These are phyloP conservation scores for Endotricha flammealis DNA, from an alignment of 2,888 invertebrate genomes.

Conservation along the genomic window DNA sequence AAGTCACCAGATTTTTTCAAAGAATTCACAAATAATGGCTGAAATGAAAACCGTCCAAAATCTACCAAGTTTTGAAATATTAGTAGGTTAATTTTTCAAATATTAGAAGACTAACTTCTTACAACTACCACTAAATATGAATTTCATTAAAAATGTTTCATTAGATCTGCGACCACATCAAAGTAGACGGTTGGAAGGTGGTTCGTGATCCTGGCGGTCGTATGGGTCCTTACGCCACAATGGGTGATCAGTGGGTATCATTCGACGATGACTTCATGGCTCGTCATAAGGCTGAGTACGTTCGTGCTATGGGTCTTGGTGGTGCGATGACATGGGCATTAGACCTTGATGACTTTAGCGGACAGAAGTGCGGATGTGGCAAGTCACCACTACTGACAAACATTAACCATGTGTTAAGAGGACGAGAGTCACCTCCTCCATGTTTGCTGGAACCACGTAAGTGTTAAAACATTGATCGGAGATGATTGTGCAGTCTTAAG, in stretches of 20 bases:
- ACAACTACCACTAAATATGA: too few species aligned
- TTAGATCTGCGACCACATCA: conserved; percentile 89
- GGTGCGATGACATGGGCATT: conserved; percentile 95
- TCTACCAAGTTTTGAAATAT: too few species aligned
- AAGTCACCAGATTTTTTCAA: conserved; percentile 4
- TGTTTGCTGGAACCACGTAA: conserved; percentile 61
- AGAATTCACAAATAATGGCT: too few species aligned
- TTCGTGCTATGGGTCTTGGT: conserved; percentile 87
- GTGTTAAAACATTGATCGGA: too few species aligned
- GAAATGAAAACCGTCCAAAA: too few species aligned
- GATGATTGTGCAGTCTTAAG: too few species aligned
- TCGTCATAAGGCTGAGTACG: conserved; percentile 88
- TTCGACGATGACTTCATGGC: conserved; percentile 93
- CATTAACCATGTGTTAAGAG: conserved; percentile 87
- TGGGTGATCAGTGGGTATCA: conserved; percentile 94
- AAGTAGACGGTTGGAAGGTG: conserved; percentile 86
- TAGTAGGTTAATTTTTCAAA: too few species aligned
- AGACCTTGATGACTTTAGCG: conserved; percentile 91
- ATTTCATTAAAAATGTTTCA: too few species aligned
- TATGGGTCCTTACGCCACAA: conserved; percentile 92
- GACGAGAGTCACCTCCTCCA: conserved; percentile 80
- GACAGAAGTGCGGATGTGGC: conserved; percentile 86
- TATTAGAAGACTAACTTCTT: too few species aligned
- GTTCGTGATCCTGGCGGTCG: conserved; percentile 87
- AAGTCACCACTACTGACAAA: conserved; percentile 87